Conservation (phyloP, 2,797 vertebrate species). For the Tadarida brasiliensis region DNA sequence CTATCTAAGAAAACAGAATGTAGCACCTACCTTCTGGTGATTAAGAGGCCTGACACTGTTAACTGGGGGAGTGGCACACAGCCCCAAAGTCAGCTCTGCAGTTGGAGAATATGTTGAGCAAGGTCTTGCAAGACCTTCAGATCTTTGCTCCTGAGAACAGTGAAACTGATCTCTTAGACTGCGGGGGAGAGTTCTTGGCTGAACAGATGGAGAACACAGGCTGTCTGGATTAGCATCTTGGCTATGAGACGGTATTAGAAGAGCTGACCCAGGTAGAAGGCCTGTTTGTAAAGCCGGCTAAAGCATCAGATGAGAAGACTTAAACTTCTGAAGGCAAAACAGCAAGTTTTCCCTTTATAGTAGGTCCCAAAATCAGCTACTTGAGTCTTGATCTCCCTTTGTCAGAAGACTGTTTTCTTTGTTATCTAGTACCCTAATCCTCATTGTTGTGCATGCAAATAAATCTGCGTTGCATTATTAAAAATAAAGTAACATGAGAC, state of each 20-base stretch:
- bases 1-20: not conserved
- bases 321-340: not conserved
- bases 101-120: not conserved
- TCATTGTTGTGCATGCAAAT: not conserved
- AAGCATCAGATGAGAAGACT: not conserved
- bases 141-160: not conserved
- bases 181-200: not conserved
- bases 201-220: not conserved
- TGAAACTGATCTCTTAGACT: not conserved
- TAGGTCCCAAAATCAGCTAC: not conserved
- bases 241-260: not conserved
- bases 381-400: not conserved
- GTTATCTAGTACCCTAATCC: not conserved
- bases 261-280: not conserved
- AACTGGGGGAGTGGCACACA: too few relatives aligned
- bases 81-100: not conserved
- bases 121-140: not conserved
- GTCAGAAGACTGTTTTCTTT: not conserved
- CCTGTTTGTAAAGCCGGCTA: not conserved
- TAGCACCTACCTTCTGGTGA: not conserved
- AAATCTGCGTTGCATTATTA: not conserved
- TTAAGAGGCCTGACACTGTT: not conserved
- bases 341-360: not conserved
- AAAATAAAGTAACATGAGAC: not conserved
- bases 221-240: not conserved